Percentiles rank a stretch among this genome's conserved stretches.
These are phyloP conservation scores for Tetheella fluctuosa DNA, from an alignment of 2,888 invertebrate genomes.

Conservation along the genomic window DNA sequence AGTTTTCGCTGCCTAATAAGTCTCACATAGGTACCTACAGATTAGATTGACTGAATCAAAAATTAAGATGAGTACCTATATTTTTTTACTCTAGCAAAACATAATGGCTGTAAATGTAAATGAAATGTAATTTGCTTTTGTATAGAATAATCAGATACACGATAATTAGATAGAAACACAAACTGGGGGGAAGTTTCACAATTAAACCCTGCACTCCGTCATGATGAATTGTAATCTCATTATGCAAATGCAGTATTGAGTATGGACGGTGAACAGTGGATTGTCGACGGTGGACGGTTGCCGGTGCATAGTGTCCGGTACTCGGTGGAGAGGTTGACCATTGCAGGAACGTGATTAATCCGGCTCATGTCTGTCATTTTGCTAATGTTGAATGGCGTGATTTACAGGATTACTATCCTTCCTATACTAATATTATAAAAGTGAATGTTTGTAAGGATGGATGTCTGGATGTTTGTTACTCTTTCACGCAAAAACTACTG, in stretches of 20 bases:
- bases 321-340: background rate
- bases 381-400: slow-evolving; percentile 35
- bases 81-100: no score
- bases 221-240: slow-evolving; percentile 57
- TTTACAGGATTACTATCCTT: slow-evolving; percentile 24
- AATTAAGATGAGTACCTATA: no score
- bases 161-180: slow-evolving; percentile 27
- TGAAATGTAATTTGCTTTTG: background rate
- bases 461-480: no score
- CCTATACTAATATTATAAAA: no score
- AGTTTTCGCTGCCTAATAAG: no score
- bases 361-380: slow-evolving; percentile 44
- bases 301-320: slow-evolving; percentile 3
- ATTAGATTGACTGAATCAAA: no score
- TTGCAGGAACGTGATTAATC: slow-evolving; percentile 38
- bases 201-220: slow-evolving; percentile 45
- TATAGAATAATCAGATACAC: slow-evolving; percentile 16
- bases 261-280: slow-evolving; percentile 21
- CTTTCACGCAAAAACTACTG: no score
- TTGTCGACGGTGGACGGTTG: background rate
- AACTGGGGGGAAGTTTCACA: slow-evolving; percentile 29
- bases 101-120: background rate
- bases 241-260: slow-evolving; percentile 48
- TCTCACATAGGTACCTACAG: no score
- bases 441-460: no score